Evolutionary conservation across 1,140 invertebrate genomes (phyloP).

Genomic region (Tetragonula clypearis): DNA sequence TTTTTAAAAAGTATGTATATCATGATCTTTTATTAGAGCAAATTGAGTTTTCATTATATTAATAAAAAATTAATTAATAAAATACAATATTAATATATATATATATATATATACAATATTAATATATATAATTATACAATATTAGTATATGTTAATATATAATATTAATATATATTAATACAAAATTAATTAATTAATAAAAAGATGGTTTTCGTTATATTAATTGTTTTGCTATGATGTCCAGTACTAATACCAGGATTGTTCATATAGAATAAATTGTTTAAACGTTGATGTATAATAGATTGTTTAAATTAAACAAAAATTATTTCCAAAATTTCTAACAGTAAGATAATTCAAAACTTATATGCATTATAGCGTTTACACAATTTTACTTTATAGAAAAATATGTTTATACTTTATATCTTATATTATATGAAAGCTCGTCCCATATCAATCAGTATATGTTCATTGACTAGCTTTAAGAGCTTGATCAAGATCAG

Average conservation of each 20-base stretch:
- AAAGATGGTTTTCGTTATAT: no score
- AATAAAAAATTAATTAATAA: neutral
- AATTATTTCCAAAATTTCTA: neutral
- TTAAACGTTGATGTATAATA: no score
- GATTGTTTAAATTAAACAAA: neutral
- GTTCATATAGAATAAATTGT: no score
- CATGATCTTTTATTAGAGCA: neutral
- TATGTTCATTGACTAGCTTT: conserved; percentile 67
- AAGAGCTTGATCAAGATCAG: conserved; percentile 93
- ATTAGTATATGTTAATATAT: no score
- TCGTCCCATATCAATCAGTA: neutral
- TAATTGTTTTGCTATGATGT: neutral
- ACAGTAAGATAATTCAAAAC: neutral
- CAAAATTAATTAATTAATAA: no score
- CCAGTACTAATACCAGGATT: neutral
- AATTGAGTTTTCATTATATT: neutral
- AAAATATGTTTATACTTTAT: neutral
- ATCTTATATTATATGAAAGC: neutral
- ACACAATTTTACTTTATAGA: neutral
- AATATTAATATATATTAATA: neutral
- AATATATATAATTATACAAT: no score
- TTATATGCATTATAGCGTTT: neutral
- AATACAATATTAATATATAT: no score
- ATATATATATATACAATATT: no score
- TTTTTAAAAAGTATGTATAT: neutral